Base-by-base conservation (phyloP, 2,888 invertebrate species). In the Clistopyga incitator region DNA sequence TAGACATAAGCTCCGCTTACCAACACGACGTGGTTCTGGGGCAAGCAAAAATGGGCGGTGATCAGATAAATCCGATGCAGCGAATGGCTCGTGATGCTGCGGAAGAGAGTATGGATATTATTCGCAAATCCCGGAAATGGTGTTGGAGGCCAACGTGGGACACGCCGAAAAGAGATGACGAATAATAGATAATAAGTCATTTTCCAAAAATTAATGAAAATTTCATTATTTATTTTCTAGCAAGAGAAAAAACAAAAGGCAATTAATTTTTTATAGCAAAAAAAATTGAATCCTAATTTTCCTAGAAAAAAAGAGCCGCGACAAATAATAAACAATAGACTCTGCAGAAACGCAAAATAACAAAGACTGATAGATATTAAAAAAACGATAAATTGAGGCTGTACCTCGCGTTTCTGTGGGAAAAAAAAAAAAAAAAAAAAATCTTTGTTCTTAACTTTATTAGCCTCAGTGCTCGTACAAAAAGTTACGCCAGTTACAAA, bases 111-210 rank as follows among this genome's bases (percentile, higher is more conserved):
- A 93, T 93, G 93, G 90, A 92, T 29, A 88, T 72, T n/a, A 84
- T 93, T 18, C 90, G 92, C 38, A 89, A 92, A 74, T 93, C 93
- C 3, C 90, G 93, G 0, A 92, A 92, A 85, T 92, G 92, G 92
- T 93, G 92, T 80, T 92, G 89, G 89, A 92, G 87, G 84, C 93
- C 93, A 45, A 88, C 89, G 3, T 93, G 92, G 92, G 86, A 90
- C 71, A 84, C 86, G 61, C 65, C 86, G 42, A 82, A 84, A 78
- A 83, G 76, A 64, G 38, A 59, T 13, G 64, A 81, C 2, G 50
- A 81, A n/a, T 72, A 74, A 82, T 61, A 74, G 23, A 29, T 29
- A 29, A 29, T 29, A 29, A 29, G 29, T 29, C 29, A 29, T 29
- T 29, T 29, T 29, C 29, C 4, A 3, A 29, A 29, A 29, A 29